Evolutionary conservation across 1,140 invertebrate species (phyloP).

Genomic region (Pseudomyrmex flavicornis): DNA sequence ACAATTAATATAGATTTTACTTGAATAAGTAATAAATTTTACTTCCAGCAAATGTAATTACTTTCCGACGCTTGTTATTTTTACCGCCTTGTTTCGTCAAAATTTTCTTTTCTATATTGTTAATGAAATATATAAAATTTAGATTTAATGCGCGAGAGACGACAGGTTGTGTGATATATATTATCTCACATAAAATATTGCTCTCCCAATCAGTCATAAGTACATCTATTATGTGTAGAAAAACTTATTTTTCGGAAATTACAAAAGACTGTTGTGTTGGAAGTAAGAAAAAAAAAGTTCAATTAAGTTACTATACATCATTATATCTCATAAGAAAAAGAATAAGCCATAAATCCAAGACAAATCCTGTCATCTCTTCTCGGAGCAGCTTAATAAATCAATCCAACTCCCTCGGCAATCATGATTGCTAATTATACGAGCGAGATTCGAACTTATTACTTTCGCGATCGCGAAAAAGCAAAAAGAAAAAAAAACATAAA

Average conservation of each 20-base stretch:
- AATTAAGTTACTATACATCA: not conserved
- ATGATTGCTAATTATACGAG: constrained; percentile 40
- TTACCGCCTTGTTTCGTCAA: too few relatives aligned
- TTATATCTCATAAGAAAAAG: not conserved
- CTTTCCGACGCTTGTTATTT: too few relatives aligned
- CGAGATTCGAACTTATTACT: constrained; percentile 33
- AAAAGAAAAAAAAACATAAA: constrained; percentile 13
- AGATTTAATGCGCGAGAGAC: too few relatives aligned
- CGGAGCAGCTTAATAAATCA: constrained; percentile 19
- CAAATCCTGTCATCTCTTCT: not conserved
- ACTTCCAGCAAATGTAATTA: too few relatives aligned
- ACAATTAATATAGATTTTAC: too few relatives aligned
- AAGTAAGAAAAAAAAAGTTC: constrained; percentile 1
- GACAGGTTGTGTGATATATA: too few relatives aligned
- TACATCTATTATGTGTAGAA: not conserved
- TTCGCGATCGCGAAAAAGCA: not conserved
- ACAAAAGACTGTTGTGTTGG: not conserved
- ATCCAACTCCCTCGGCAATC: constrained; percentile 7
- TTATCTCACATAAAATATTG: too few relatives aligned
- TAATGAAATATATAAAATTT: too few relatives aligned
- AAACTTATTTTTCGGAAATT: not conserved
- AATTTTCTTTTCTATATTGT: too few relatives aligned
- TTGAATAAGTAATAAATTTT: too few relatives aligned
- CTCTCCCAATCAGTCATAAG: too few relatives aligned
- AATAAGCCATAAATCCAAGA: not conserved